phyloP scores from a whole-genome alignment of 2,113 vertebrate genomes.

The Paramisgurnus dabryanus region DNA sequence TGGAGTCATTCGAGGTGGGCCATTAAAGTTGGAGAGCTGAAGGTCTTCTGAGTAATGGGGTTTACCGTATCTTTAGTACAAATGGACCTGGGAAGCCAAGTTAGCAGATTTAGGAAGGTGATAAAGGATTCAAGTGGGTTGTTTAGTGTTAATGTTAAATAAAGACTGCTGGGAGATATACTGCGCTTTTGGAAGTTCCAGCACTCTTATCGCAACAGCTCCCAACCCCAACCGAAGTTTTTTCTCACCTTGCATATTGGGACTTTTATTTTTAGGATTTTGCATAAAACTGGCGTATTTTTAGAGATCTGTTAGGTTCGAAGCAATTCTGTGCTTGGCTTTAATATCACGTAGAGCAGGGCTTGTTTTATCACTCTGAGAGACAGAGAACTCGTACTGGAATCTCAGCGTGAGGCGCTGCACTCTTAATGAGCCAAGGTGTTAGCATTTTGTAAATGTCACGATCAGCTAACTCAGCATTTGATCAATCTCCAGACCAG shows the following conservation, averaged over 20 bases:
- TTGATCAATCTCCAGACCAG: slow-evolving; percentile 80
- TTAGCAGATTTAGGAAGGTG: background rate
- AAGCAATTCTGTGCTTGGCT: background rate
- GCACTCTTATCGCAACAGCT: too few species aligned
- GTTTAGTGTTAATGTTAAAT: too few species aligned
- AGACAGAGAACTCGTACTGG: slow-evolving; percentile 51
- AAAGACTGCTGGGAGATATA: too few species aligned
- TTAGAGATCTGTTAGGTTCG: background rate
- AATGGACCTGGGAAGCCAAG: background rate
- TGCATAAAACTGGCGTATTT: background rate
- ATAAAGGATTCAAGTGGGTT: too few species aligned
- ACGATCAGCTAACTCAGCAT: slow-evolving; percentile 73
- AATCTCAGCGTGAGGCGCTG: slow-evolving; percentile 36
- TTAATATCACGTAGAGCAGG: slow-evolving; percentile 1
- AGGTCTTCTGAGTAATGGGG: too few species aligned
- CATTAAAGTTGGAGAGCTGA: too few species aligned
- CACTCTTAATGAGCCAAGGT: slow-evolving; percentile 75
- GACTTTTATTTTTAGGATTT: background rate
- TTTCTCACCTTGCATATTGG: background rate
- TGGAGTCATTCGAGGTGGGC: slow-evolving; percentile 75
- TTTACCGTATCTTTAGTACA: background rate
- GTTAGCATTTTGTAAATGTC: slow-evolving; percentile 80
- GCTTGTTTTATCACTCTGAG: slow-evolving; percentile 35
- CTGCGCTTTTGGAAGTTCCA: too few species aligned
- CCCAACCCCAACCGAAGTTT: too few species aligned